phyloP scores from a whole-genome alignment of 53 echinoderm and acorn worm genomes.

The Arbacia lixula region DNA sequence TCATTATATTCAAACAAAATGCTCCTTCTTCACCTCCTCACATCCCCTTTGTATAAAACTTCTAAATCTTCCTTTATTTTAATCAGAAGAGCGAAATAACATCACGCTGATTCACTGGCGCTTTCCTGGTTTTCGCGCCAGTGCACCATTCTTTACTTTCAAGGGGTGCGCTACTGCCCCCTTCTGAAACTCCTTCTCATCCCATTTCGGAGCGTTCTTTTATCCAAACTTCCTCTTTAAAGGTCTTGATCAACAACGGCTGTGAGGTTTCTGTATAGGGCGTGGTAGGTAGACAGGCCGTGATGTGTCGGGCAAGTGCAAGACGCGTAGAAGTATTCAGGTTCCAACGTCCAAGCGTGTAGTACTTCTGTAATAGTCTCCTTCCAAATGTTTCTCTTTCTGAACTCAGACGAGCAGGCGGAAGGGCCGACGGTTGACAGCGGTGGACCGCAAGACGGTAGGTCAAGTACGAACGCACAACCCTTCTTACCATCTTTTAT shows the following conservation, averaged over 20 bases:
- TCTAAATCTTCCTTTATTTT: too few species aligned
- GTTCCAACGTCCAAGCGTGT: slow-evolving; percentile 75
- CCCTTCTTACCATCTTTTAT: slow-evolving; percentile 28
- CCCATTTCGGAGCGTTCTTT: too few species aligned
- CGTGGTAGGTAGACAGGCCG: slow-evolving; percentile 53
- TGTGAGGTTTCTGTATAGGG: too few species aligned
- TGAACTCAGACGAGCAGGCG: slow-evolving; percentile 85
- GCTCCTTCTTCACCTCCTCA: too few species aligned
- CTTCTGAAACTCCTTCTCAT: neutral
- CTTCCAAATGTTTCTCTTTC: slow-evolving; percentile 88
- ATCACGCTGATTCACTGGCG: too few species aligned
- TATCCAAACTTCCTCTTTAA: too few species aligned
- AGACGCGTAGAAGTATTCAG: slow-evolving; percentile 58
- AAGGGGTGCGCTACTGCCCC: neutral
- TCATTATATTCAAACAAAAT: too few species aligned
- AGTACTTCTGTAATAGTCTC: slow-evolving; percentile 98
- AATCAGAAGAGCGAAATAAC: too few species aligned
- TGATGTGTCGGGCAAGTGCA: slow-evolving; percentile 95
- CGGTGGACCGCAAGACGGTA: slow-evolving; percentile 74
- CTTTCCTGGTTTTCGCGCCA: too few species aligned
- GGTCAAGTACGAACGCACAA: slow-evolving; percentile 51
- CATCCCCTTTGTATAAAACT: too few species aligned
- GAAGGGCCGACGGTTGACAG: slow-evolving; percentile 76
- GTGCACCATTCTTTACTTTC: too few species aligned
- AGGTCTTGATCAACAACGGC: too few species aligned